These are phyloP conservation scores for Ceriagrion tenellum DNA, from an alignment of 2,888 invertebrate genomes.

Conservation along the genomic window DNA sequence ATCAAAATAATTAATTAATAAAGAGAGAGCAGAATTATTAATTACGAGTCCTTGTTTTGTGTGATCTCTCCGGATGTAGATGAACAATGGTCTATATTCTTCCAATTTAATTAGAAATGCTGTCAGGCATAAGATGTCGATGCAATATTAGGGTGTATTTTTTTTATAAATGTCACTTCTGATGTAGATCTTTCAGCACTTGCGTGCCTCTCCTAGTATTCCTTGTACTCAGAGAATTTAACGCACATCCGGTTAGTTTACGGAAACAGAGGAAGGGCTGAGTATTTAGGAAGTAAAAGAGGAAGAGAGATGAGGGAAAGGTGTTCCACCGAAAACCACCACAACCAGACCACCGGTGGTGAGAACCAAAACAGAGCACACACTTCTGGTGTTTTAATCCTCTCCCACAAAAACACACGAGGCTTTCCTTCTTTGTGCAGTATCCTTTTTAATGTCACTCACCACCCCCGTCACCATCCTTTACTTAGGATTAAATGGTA, in stretches of 20 bases:
- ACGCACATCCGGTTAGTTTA: conserved; percentile 52
- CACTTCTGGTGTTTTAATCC: conserved; percentile 53
- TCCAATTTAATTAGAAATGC: not conserved
- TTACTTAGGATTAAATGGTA: conserved; percentile 42
- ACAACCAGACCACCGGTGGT: conserved; percentile 60
- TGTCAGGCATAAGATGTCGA: not conserved
- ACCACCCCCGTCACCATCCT: conserved; percentile 63
- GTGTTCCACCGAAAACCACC: conserved; percentile 56
- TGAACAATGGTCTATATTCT: not conserved
- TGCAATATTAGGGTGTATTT: not conserved
- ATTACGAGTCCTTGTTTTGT: not conserved
- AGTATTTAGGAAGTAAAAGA: conserved; percentile 1
- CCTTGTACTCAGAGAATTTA: not conserved
- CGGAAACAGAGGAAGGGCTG: conserved; percentile 46
- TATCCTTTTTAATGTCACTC: conserved; percentile 59
- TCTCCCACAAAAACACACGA: conserved; percentile 58
- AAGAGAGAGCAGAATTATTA: too few species aligned
- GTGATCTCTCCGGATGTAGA: not conserved
- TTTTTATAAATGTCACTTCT: not conserved
- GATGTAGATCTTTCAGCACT: not conserved
- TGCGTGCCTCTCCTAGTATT: not conserved
- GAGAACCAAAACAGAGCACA: conserved; percentile 62
- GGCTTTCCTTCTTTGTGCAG: conserved; percentile 48
- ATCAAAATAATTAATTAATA: too few species aligned
- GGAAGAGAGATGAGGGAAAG: conserved; percentile 20